A percentile compares a stretch with the other conserved stretches of the same genome.
Conservation (phyloP, 2,113 vertebrate species). For the Neopipo cinnamomea region DNA sequence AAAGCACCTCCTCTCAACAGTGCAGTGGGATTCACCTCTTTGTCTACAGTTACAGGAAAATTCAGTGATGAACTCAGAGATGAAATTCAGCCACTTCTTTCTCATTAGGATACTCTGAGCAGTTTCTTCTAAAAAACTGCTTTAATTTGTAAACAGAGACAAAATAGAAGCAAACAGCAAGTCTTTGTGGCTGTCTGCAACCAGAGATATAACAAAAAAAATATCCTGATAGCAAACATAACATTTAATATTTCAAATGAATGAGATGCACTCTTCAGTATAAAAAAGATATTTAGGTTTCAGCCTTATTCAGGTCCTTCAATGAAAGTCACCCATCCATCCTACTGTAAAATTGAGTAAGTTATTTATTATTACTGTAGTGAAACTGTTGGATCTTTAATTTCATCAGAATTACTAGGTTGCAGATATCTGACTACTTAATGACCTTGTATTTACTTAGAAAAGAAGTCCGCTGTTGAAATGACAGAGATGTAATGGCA, state of each 20-base stretch:
- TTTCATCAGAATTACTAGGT: background rate
- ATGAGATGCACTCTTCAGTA: background rate
- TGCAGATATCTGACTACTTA: constrained; percentile 4
- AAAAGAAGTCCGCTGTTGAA: background rate
- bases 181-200: background rate
- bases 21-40: rapidly evolving
- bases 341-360: background rate
- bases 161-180: background rate
- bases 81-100: background rate
- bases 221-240: background rate
- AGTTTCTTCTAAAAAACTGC: background rate
- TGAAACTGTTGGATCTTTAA: background rate
- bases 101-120: background rate
- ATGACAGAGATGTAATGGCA: background rate
- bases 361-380: background rate
- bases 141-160: background rate
- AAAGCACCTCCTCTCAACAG: background rate
- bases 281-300: background rate
- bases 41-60: background rate
- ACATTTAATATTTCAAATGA: background rate
- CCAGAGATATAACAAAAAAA: background rate
- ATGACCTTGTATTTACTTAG: constrained; percentile 1
- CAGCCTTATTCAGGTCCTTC: background rate
- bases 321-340: background rate
- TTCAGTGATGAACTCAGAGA: background rate